Evolutionary conservation across 2,113 vertebrate genomes (phyloP), one percentile per base, ranked within the genome.

Genomic region (Cranoglanis bouderius): DNA sequence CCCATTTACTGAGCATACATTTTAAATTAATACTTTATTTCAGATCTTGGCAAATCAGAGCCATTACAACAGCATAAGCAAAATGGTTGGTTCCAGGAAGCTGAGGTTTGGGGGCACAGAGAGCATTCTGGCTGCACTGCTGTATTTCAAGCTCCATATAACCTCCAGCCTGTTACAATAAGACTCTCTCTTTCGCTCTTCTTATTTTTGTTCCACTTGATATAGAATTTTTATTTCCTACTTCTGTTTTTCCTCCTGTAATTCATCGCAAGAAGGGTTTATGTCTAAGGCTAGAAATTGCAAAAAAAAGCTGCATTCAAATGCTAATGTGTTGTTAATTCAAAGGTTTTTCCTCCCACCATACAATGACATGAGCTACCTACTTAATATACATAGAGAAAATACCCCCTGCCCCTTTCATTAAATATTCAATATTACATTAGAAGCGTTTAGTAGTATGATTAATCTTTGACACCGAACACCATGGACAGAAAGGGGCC

Each of bases 61-160:
- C 40, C 40, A 65, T 19, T 19, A 67, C 29, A 85, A 67, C 61
- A 16, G 61, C 43, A 67, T 32, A 61, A 67, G 29, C 83, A 19
- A 67, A 84, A 67, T 35, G 61, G 40, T 32, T 32, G 40, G 40
- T 32, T 57, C 84, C 82, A 84, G 55, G 38, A 80, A 65, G 18
- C 49, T 83, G 29, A 77, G 78, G 78, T 82, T 84, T 89, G 26
- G 63, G n/a, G 61, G 78, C 46, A 82, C 19, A 82, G 51, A 53
- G 80, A 75, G 81, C 57, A 24, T 61, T 87, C 40, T 89, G 81
- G 70, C 63, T 85, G 51, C 65, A 78, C 85, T 49, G 89, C 63
- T 85, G 89, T 83, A 92, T 94, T 94, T 94, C 85, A 93, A 92
- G 90, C 90, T 72, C 90, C 91, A 91, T 90, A 92, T 92, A 88